Evolutionary conservation across 2,888 invertebrate species (phyloP).

Genomic region (Drosophila borborema): DNA sequence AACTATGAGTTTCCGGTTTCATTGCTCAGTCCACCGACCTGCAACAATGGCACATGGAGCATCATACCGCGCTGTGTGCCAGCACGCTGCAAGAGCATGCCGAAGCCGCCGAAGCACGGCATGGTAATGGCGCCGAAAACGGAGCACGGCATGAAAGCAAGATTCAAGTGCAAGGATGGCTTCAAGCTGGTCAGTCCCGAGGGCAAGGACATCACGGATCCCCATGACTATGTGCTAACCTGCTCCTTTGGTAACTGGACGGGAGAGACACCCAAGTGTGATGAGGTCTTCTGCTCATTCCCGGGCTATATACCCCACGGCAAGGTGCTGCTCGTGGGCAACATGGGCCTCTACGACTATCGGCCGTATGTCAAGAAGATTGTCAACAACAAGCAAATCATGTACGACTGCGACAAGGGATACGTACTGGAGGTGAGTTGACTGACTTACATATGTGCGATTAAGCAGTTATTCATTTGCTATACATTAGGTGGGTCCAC

Average conservation of each 20-base stretch:
- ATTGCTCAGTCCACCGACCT: slow-evolving; percentile 91
- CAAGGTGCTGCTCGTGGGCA: slow-evolving; percentile 95
- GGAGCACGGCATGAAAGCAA: slow-evolving; percentile 98
- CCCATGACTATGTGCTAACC: slow-evolving; percentile 89
- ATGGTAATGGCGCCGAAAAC: slow-evolving; percentile 98
- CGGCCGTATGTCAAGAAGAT: slow-evolving; percentile 95
- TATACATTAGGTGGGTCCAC: slow-evolving; percentile 89
- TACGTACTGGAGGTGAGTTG: slow-evolving; percentile 89
- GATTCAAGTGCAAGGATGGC: slow-evolving; percentile 97
- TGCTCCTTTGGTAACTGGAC: slow-evolving; percentile 98
- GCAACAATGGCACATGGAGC: slow-evolving; percentile 98
- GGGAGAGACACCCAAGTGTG: slow-evolving; percentile 94
- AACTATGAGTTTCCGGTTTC: slow-evolving; percentile 93
- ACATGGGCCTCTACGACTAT: slow-evolving; percentile 98
- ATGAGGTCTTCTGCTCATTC: slow-evolving; percentile 96
- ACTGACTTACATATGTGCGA: too few species aligned
- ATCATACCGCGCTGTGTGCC: slow-evolving; percentile 94
- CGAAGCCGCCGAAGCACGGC: slow-evolving; percentile 94
- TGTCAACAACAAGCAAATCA: slow-evolving; percentile 96
- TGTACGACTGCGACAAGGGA: slow-evolving; percentile 97
- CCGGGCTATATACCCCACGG: slow-evolving; percentile 96
- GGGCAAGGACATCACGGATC: slow-evolving; percentile 85
- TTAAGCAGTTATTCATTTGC: background rate
- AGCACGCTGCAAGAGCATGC: slow-evolving; percentile 93
- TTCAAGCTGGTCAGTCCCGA: slow-evolving; percentile 91